Evolutionary conservation across 1,140 invertebrate species (phyloP), one percentile per base, ranked within the genome.

Genomic region (Anastrepha obliqua): DNA sequence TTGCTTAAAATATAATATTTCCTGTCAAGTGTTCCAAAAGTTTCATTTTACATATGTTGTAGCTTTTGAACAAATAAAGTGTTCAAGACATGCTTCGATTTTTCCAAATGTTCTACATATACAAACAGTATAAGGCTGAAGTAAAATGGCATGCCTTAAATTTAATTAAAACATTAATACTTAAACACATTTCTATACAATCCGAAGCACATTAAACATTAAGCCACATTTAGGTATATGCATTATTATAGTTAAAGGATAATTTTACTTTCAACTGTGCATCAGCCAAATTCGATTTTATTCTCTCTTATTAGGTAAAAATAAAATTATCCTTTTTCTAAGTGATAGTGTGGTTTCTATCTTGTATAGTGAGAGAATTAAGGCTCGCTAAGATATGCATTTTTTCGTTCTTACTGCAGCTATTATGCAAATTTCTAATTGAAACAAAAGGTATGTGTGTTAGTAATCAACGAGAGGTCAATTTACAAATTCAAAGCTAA

Each of bases 401-500:
- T n/a, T n/a, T 74, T 74, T 74, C 13, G 39, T 44, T 44, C 39
- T 74, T 44, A 44, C 39, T 44, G 9, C 9, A 11, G 29, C 64
- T 67, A 64, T 20, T 64, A 20, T 64, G 62, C 29, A 39, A 74
- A 47, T 74, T 15, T 47, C 67, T 74, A n/a, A 44, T 74, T 74
- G 20, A 42, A 47, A 74, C 42, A 47, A 74, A 74, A 74, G 42
- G 39, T 74, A 74, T 67, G 64, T 13, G 51, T 29, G 29, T 29
- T 29, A 29, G 29, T 55, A 55, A 55, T 55, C 51, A 67, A 67
- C 29, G 39, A 67, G 20, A 67, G 7, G 67, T 42, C 67, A 74
- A 74, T 44, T 74, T 11, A 47, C 20, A 65, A 65, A 47, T 74
- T 74, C 39, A 67, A 15, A 47, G 44, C 15, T 42, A 74, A 47